Evolutionary conservation across 2,797 vertebrate species (phyloP).

Genomic region (Gallirallus australis): DNA sequence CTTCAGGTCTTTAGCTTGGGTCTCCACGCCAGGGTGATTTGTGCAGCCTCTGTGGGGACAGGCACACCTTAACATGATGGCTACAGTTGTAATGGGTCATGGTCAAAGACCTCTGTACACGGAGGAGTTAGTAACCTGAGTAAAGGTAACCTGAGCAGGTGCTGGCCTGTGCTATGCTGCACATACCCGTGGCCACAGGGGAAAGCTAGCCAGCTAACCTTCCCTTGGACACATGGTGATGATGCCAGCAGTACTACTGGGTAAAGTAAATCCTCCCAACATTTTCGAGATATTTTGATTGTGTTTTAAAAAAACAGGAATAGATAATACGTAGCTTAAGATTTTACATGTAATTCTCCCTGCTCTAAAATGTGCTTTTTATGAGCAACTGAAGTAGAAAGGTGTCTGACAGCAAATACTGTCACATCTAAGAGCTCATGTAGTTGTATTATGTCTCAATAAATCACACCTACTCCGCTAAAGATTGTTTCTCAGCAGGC

Average conservation of each 20-base stretch:
- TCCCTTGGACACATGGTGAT: not conserved
- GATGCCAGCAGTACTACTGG: not conserved
- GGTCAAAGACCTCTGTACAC: rapidly evolving
- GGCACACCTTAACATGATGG: not conserved
- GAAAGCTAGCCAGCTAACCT: no score
- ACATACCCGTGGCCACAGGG: no score
- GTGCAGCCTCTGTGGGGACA: conserved; percentile 23
- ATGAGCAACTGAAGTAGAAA: not conserved
- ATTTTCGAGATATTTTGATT: not conserved
- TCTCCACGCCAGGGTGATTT: conserved; percentile 6
- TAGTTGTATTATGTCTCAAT: not conserved
- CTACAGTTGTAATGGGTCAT: not conserved
- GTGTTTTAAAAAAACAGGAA: not conserved
- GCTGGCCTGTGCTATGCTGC: not conserved
- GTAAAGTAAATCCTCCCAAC: not conserved
- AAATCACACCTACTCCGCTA: not conserved
- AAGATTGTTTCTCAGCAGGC: not conserved
- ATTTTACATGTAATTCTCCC: not conserved
- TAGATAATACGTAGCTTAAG: not conserved
- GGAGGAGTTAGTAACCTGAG: rapidly evolving
- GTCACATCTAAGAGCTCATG: not conserved
- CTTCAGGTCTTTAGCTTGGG: not conserved
- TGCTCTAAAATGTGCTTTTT: not conserved
- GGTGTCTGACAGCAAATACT: not conserved
- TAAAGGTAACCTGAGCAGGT: no score